A percentile compares a stretch with the other conserved stretches of the same genome.
Conservation (phyloP, 2,113 vertebrate genomes). For the Dryoscopus gambensis region DNA sequence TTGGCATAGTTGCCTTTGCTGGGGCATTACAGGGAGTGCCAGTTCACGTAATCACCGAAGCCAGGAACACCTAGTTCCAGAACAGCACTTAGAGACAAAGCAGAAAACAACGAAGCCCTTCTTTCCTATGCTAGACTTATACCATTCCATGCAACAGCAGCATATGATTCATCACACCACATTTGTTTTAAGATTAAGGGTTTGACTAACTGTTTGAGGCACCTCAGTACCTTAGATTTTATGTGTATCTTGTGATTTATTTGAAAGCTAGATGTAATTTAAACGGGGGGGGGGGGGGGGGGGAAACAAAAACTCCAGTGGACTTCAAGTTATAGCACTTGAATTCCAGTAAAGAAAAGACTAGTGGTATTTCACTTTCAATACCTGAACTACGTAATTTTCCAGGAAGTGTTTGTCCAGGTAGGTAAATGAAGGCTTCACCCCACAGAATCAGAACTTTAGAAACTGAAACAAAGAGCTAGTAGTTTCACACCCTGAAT, state of each 20-base stretch:
- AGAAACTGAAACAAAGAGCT: background rate
- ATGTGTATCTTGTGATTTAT: background rate
- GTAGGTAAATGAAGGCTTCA: background rate
- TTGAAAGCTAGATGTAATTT: background rate
- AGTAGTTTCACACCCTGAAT: background rate
- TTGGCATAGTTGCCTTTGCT: constrained; percentile 25
- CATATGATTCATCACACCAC: background rate
- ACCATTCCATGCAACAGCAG: constrained; percentile 1
- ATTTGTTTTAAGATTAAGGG: background rate
- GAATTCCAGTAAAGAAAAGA: background rate
- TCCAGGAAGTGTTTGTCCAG: background rate
- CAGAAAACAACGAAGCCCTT: constrained; percentile 25
- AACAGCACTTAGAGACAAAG: constrained; percentile 31
- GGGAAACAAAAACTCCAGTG: too few species aligned
- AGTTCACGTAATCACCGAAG: background rate
- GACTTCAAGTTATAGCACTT: background rate
- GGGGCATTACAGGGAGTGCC: constrained; percentile 34
- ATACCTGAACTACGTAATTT: background rate
- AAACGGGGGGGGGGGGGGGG: fast-evolving
- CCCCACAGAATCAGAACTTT: background rate
- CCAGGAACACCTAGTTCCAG: constrained; percentile 60
- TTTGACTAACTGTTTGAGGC: background rate
- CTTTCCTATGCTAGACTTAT: background rate
- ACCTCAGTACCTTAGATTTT: background rate
- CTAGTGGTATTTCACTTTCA: background rate